phyloP scores from a whole-genome alignment of 2,888 invertebrate species.

The Oscheius sp. region DNA sequence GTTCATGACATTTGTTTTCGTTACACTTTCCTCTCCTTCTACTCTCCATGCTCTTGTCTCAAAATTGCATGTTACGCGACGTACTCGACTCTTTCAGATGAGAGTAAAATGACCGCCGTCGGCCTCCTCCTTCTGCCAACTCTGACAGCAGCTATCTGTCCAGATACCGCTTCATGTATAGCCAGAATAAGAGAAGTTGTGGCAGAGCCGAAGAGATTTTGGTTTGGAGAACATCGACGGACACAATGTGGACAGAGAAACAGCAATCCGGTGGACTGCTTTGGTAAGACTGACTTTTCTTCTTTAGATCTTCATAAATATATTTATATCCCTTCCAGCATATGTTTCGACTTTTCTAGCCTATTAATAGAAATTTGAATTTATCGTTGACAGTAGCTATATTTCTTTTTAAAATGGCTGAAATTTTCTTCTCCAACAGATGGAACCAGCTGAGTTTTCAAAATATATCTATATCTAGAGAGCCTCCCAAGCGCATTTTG shows the following conservation, averaged over 20 bases:
- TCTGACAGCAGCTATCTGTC: conserved; percentile 35
- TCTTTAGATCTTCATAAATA: background rate
- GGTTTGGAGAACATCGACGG: conserved; percentile 55
- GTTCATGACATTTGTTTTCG: conserved; percentile 15
- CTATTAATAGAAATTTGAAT: no score
- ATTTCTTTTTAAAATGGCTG: no score
- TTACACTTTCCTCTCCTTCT: background rate
- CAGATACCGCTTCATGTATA: conserved; percentile 49
- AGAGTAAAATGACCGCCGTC: conserved; percentile 10
- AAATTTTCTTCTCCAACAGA: no score
- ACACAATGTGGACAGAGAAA: conserved; percentile 37
- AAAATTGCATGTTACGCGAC: conserved; percentile 3
- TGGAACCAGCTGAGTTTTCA: no score
- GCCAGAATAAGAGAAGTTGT: conserved; percentile 45
- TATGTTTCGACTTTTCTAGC: no score
- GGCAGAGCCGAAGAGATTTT: conserved; percentile 51
- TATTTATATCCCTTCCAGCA: background rate
- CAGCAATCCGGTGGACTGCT: conserved; percentile 29
- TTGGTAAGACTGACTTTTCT: background rate
- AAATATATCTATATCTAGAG: no score
- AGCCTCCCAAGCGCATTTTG: no score
- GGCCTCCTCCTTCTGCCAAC: background rate
- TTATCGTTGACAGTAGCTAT: no score
- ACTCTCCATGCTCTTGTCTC: background rate
- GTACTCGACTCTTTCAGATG: conserved; percentile 5